These are phyloP conservation scores for Garrulus glandarius DNA, from an alignment of 2,797 vertebrate genomes.

Conservation along the genomic window DNA sequence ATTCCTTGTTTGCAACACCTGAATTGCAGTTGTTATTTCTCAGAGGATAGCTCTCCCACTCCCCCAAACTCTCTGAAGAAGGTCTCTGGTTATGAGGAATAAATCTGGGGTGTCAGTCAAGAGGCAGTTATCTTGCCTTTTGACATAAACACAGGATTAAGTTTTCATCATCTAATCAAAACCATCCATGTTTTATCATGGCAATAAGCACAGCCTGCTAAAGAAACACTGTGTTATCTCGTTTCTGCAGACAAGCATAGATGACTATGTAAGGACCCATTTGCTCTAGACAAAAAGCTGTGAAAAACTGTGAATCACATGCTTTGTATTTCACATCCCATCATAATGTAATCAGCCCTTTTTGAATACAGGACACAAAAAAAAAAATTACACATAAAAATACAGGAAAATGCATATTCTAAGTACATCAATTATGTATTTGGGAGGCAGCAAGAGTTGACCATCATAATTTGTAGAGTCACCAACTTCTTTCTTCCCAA, in stretches of 20 bases:
- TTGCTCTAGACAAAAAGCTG: neutral
- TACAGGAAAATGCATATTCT: neutral
- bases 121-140: neutral
- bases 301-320: neutral
- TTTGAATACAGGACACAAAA: neutral
- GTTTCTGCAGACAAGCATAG: neutral
- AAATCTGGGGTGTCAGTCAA: neutral
- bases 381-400: neutral
- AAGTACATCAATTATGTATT: neutral
- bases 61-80: too few relatives aligned
- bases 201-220: neutral
- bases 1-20: neutral
- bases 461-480: neutral
- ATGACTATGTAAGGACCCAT: neutral
- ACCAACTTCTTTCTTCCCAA: neutral
- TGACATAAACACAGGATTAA: neutral
- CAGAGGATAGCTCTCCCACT: neutral
- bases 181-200: neutral
- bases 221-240: neutral
- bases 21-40: neutral
- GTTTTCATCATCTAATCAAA: neutral
- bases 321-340: neutral
- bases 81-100: neutral
- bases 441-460: neutral
- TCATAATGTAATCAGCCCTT: neutral